phyloP scores from a whole-genome alignment of 64 coral and sea anemone genomes.

The Stichodactyla helianthus region DNA sequence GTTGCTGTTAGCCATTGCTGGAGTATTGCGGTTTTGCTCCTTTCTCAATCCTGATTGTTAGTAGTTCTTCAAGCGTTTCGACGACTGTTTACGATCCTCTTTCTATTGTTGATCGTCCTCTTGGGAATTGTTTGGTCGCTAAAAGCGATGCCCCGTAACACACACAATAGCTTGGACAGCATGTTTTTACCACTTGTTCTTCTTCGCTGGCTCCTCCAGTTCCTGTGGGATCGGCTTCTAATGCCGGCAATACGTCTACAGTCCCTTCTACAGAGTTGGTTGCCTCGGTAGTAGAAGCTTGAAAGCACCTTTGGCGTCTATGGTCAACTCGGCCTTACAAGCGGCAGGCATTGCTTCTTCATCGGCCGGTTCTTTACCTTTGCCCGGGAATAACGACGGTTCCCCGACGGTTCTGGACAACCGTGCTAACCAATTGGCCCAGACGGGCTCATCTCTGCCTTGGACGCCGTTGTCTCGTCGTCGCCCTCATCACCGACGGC shows the following conservation, averaged over 20 bases:
- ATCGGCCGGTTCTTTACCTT: background rate
- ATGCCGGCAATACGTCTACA: background rate
- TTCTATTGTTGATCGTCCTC: no score
- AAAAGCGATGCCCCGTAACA: background rate
- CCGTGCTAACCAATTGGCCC: background rate
- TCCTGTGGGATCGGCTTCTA: background rate
- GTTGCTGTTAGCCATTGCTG: no score
- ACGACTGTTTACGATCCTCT: no score
- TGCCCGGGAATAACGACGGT: background rate
- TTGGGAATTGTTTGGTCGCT: no score
- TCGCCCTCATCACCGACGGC: background rate
- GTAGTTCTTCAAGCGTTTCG: no score
- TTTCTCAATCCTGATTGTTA: no score
- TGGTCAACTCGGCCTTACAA: background rate
- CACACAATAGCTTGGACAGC: background rate
- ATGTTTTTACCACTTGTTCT: background rate
- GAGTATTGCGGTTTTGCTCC: no score
- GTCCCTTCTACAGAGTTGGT: background rate
- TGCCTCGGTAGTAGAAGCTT: background rate
- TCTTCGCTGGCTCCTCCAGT: background rate
- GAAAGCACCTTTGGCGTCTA: background rate
- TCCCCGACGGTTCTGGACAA: background rate
- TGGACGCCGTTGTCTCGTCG: slow-evolving; percentile 5
- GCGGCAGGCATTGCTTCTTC: background rate
- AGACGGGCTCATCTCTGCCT: background rate